phyloP scores from a whole-genome alignment of 2,113 vertebrate genomes.

The Onychostruthus taczanowskii region DNA sequence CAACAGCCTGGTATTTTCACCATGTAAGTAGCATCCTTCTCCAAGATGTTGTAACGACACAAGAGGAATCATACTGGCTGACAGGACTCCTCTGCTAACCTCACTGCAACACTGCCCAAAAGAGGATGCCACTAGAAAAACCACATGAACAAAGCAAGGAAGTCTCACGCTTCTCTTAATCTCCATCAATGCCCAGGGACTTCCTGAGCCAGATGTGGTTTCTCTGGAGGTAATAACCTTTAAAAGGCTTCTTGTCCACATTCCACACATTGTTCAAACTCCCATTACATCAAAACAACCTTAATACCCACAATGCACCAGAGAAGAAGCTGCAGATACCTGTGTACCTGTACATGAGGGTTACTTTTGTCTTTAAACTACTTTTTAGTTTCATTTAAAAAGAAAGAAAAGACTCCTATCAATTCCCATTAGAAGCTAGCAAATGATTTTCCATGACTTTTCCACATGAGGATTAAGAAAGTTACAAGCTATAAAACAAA shows the following conservation, averaged over 20 bases:
- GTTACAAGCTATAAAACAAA: not conserved
- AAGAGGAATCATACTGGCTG: not conserved
- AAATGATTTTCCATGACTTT: not conserved
- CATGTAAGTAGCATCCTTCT: not conserved
- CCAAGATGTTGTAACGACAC: not conserved
- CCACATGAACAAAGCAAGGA: not conserved
- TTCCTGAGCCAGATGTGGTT: not conserved
- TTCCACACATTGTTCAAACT: not conserved
- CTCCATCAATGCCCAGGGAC: not conserved
- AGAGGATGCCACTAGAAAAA: not conserved
- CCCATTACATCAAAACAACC: not conserved
- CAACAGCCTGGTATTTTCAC: not conserved
- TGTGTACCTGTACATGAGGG: not conserved
- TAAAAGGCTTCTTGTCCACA: not conserved
- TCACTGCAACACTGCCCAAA: not conserved
- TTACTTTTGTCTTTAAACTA: not conserved
- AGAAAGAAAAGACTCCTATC: not conserved
- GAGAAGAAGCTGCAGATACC: not conserved
- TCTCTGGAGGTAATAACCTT: not conserved
- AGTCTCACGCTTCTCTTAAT: not conserved
- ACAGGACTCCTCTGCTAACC: not conserved
- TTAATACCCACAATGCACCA: not conserved
- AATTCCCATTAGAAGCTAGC: not conserved
- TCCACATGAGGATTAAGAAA: not conserved
- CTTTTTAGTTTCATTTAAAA: not conserved